These are phyloP conservation scores for Alloscopus bannaensis DNA, from an alignment of 2,888 invertebrate genomes.

Conservation along the genomic window DNA sequence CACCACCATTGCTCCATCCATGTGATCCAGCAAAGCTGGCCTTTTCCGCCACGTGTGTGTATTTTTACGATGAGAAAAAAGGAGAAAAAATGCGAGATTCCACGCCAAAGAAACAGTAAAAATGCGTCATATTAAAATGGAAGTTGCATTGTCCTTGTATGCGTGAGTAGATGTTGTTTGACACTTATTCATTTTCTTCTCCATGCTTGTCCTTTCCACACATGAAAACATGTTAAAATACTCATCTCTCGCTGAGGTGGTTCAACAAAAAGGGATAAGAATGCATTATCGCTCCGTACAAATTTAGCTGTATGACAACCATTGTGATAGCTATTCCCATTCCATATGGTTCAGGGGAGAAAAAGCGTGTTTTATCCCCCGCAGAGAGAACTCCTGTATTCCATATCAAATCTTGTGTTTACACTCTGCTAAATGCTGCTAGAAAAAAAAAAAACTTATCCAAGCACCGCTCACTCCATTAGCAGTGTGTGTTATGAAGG, in stretches of 20 bases:
- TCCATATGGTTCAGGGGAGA: constrained; percentile 12
- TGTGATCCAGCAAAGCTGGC: no score
- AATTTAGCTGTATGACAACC: constrained; percentile 20
- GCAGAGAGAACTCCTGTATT: constrained; percentile 39
- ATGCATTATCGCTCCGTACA: background rate
- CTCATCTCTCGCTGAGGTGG: constrained; percentile 22
- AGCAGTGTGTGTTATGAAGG: no score
- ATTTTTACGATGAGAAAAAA: no score
- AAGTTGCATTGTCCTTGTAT: constrained; percentile 3
- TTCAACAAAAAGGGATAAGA: constrained; percentile 15
- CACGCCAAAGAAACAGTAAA: background rate
- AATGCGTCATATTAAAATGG: background rate
- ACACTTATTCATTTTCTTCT: constrained; percentile 31
- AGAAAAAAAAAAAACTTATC: no score
- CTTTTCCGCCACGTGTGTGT: no score
- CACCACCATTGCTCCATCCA: no score
- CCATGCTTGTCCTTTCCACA: constrained; percentile 26
- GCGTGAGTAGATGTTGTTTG: constrained; percentile 27
- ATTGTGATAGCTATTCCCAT: constrained; percentile 10
- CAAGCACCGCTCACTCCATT: no score
- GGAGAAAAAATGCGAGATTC: no score
- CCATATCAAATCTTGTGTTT: constrained; percentile 42
- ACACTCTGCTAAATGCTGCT: no score
- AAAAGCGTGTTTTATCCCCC: constrained; percentile 19
- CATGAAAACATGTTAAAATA: background rate